phyloP scores from a whole-genome alignment of 2,113 vertebrate genomes.

The Syngnathus floridae region DNA sequence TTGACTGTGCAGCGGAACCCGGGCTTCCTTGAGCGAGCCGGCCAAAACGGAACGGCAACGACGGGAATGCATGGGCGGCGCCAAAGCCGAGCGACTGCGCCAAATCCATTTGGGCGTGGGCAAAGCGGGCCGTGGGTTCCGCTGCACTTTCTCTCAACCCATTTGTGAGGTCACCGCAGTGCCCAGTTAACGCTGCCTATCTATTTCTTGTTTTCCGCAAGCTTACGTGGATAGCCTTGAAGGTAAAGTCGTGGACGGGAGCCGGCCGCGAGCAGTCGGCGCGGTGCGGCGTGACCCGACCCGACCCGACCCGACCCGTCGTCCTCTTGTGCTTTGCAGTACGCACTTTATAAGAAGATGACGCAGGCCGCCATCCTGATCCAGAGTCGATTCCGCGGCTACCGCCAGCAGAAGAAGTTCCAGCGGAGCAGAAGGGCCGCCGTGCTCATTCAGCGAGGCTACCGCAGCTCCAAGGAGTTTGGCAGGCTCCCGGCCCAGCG shows the following conservation, averaged over 20 bases:
- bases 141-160: neutral
- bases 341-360: conserved; percentile 99
- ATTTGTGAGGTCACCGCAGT: conserved; percentile 7
- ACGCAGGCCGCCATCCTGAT: conserved; percentile 99
- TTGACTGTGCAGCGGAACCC: neutral
- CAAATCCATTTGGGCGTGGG: too few species aligned
- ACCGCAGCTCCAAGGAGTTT: conserved; percentile 91
- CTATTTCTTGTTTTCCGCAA: conserved; percentile 72
- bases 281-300: too few species aligned
- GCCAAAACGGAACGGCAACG: too few species aligned
- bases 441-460: conserved; percentile 95
- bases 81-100: too few species aligned
- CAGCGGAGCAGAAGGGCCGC: conserved; percentile 95
- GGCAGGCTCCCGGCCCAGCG: conserved; percentile 83
- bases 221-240: conserved; percentile 99
- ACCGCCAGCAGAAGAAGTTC: conserved; percentile 94
- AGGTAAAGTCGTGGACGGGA: conserved; percentile 76
- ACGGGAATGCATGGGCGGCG: too few species aligned
- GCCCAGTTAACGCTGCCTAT: conserved; percentile 31
- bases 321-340: conserved; percentile 67
- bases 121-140: neutral
- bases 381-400: conserved; percentile 99
- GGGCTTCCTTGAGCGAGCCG: neutral
- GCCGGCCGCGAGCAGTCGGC: too few species aligned
- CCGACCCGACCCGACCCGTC: too few species aligned